These are phyloP conservation scores for Trichogramma pretiosum DNA, from an alignment of 1,140 invertebrate species.

Conservation along the genomic window DNA sequence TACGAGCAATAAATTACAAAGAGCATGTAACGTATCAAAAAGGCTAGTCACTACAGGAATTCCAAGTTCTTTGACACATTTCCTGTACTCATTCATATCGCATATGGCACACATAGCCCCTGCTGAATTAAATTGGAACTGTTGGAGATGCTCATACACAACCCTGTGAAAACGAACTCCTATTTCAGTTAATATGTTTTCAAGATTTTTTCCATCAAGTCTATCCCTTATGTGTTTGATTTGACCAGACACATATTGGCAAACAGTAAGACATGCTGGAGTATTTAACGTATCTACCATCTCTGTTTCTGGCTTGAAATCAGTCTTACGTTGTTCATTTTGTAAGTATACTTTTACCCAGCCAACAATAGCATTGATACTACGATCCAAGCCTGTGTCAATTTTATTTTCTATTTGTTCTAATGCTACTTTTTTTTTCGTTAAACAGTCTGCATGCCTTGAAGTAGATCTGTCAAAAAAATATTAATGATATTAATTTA, in stretches of 20 bases:
- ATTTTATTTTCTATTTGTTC: conserved; percentile 88
- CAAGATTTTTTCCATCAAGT: conserved; percentile 90
- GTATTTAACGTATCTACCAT: conserved; percentile 65
- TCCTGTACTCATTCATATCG: conserved; percentile 93
- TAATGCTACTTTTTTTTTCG: conserved; percentile 76
- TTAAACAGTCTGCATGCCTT: conserved; percentile 77
- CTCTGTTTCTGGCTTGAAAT: conserved; percentile 90
- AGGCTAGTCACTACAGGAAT: conserved; percentile 71
- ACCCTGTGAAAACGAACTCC: conserved; percentile 84
- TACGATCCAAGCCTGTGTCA: conserved; percentile 81
- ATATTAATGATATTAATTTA: neutral
- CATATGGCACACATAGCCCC: conserved; percentile 96
- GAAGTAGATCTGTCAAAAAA: conserved; percentile 63
- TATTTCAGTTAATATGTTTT: conserved; percentile 77
- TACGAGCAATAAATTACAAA: conserved; percentile 92
- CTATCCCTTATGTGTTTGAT: conserved; percentile 72
- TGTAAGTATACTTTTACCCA: conserved; percentile 89
- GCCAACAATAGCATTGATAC: conserved; percentile 76
- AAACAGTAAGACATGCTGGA: conserved; percentile 75
- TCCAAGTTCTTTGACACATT: conserved; percentile 66
- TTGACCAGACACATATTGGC: conserved; percentile 71
- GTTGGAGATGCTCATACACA: conserved; percentile 91
- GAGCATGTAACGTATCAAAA: conserved; percentile 89
- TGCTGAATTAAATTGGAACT: conserved; percentile 91
- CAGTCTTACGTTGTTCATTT: conserved; percentile 90